Percentiles rank a stretch among this genome's conserved stretches.
These are phyloP conservation scores for Meloidogyne floridensis DNA, from an alignment of 1,140 invertebrate species.

Conservation along the genomic window DNA sequence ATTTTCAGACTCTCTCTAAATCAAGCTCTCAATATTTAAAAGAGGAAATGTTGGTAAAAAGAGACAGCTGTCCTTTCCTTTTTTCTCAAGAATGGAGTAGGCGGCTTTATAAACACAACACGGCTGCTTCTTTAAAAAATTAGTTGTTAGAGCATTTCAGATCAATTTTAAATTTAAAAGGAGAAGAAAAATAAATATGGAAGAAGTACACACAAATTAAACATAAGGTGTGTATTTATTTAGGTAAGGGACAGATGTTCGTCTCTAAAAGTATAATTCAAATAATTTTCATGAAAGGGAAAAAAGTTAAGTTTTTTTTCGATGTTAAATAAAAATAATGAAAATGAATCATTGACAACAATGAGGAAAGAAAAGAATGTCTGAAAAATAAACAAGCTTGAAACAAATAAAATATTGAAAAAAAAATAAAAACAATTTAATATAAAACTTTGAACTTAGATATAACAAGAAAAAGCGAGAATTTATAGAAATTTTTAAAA, in stretches of 20 bases:
- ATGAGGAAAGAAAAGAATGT: background rate
- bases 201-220: background rate
- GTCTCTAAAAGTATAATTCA: background rate
- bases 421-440: background rate
- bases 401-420: background rate
- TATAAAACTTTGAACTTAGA: background rate
- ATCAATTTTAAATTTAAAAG: background rate
- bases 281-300: background rate
- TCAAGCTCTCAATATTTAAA: background rate
- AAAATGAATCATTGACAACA: background rate
- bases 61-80: background rate
- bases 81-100: background rate
- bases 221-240: background rate
- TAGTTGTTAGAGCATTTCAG: background rate
- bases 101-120: background rate
- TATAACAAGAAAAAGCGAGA: background rate
- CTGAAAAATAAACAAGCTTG: background rate
- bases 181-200: background rate
- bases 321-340: background rate
- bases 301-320: background rate
- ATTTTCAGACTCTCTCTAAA: background rate
- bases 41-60: slow-evolving; percentile 4
- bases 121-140: background rate
- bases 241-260: background rate
- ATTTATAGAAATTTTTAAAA: no score